phyloP scores from a whole-genome alignment of 2,888 invertebrate species.

The Troilus luridus region DNA sequence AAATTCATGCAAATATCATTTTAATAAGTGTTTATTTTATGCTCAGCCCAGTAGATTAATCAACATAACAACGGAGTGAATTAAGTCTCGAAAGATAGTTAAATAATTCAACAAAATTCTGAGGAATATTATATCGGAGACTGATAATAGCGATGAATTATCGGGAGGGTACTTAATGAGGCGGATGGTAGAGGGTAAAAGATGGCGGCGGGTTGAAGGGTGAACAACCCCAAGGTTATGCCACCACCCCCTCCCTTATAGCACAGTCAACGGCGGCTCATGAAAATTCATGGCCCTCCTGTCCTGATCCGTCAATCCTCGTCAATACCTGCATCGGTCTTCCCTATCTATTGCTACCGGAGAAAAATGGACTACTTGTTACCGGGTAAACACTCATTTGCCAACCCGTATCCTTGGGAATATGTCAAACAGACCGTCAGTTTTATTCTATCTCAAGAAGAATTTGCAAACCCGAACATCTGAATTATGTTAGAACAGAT shows the following conservation, averaged over 20 bases:
- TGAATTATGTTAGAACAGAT: background rate
- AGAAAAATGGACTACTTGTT: slow-evolving; percentile 3
- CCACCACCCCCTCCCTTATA: background rate
- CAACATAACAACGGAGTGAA: no score
- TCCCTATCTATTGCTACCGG: slow-evolving; percentile 8
- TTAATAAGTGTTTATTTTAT: no score
- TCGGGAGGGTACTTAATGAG: background rate
- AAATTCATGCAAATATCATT: no score
- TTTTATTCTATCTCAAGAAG: background rate
- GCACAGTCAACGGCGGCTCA: slow-evolving; percentile 14
- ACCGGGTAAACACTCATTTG: slow-evolving; percentile 22
- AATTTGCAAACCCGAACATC: background rate
- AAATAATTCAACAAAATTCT: background rate
- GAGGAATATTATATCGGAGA: background rate
- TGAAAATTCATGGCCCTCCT: slow-evolving; percentile 29
- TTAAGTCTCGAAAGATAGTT: no score
- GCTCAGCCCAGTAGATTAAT: no score
- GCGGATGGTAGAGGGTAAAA: background rate
- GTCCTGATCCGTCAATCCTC: background rate
- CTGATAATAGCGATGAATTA: background rate
- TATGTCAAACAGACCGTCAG: background rate
- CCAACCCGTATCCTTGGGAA: background rate
- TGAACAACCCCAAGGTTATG: slow-evolving; percentile 25
- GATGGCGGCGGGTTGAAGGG: slow-evolving; percentile 4
- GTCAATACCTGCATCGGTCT: slow-evolving; percentile 15